phyloP scores from a whole-genome alignment of 92 coral and sea anemone species.

The Virgularia gustaviana region DNA sequence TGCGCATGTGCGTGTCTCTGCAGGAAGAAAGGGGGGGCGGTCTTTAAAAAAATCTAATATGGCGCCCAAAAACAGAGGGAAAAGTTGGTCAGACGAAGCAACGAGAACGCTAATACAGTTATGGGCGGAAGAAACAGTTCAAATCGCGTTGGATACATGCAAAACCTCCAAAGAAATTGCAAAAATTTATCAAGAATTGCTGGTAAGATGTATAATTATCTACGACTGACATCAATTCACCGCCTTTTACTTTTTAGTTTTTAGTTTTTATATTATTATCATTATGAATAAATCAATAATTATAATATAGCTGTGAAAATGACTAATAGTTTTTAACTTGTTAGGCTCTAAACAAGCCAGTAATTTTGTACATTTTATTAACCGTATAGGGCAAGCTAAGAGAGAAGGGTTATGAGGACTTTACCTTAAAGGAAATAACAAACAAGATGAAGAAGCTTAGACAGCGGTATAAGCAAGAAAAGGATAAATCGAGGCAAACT shows the following conservation, averaged over 20 bases:
- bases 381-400: constrained; percentile 34
- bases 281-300: background rate
- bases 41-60: background rate
- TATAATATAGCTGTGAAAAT: too few species aligned
- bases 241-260: too few species aligned
- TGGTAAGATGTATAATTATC: too few species aligned
- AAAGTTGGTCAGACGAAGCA: constrained; percentile 47
- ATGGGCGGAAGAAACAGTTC: constrained; percentile 57
- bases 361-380: background rate
- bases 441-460: constrained; percentile 54
- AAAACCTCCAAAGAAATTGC: constrained; percentile 52
- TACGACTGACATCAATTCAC: too few species aligned
- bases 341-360: too few species aligned
- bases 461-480: constrained; percentile 42
- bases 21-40: too few species aligned
- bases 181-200: constrained; percentile 37
- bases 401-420: constrained; percentile 28
- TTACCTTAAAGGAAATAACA: constrained; percentile 26
- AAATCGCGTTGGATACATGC: constrained; percentile 35
- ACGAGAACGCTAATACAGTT: constrained; percentile 38
- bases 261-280: too few species aligned
- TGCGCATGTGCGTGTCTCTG: too few species aligned
- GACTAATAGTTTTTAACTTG: too few species aligned
- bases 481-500: constrained; percentile 41
- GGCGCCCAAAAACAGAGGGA: constrained; percentile 27